Evolutionary conservation across 2,113 vertebrate genomes (phyloP).

Genomic region (Chaetodon trifascialis): DNA sequence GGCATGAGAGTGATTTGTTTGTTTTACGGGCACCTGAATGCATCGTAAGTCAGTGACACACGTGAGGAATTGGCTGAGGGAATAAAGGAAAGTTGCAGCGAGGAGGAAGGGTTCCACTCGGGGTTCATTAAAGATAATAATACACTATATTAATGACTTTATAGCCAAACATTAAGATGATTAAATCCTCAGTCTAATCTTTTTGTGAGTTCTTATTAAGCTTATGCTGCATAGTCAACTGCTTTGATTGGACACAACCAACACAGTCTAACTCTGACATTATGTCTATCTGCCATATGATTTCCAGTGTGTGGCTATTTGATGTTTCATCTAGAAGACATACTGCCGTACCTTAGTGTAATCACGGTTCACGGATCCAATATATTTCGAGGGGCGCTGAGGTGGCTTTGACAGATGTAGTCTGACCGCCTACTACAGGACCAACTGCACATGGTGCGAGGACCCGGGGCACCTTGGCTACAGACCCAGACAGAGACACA

Average conservation of each 20-base stretch:
- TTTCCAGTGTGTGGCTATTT: not conserved
- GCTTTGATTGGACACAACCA: not conserved
- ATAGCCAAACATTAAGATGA: constrained; percentile 41
- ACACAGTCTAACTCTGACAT: not conserved
- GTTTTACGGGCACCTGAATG: constrained; percentile 61
- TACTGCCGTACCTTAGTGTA: constrained; percentile 19
- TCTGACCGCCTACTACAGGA: constrained; percentile 27
- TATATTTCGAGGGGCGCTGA: constrained; percentile 2
- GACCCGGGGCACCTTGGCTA: constrained; percentile 52
- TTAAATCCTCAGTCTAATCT: constrained; percentile 8
- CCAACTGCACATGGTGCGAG: constrained; percentile 17
- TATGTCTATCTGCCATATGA: constrained; percentile 22
- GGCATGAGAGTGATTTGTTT: constrained; percentile 69
- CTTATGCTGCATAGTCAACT: not conserved
- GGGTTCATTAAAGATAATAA: constrained; percentile 43
- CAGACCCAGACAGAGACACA: constrained; percentile 65
- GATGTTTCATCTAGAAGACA: constrained; percentile 47
- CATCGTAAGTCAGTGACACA: constrained; percentile 56
- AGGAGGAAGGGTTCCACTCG: constrained; percentile 29
- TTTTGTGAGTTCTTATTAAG: not conserved
- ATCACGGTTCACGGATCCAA: constrained; percentile 35
- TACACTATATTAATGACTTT: constrained; percentile 19
- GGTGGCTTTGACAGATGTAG: constrained; percentile 60
- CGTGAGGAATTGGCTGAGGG: constrained; percentile 9
- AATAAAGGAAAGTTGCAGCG: constrained; percentile 12